These are phyloP conservation scores for Leptobrachium ailaonicum DNA, from an alignment of 2,113 vertebrate species.

Conservation along the genomic window DNA sequence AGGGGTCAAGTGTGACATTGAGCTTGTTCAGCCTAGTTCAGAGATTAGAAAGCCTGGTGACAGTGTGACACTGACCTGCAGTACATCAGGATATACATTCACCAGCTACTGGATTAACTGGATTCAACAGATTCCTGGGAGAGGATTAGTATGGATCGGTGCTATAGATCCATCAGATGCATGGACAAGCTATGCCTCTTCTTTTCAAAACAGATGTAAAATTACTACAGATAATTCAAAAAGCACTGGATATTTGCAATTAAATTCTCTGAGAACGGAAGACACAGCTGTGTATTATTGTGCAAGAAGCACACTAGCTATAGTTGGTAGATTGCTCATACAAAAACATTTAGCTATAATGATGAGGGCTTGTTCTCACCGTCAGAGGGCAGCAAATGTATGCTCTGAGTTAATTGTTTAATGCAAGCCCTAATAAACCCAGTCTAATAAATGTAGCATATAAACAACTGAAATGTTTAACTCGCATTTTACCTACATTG, in stretches of 20 bases:
- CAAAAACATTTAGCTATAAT: constrained; percentile 12
- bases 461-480: too few species aligned
- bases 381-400: too few species aligned
- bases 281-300: not conserved
- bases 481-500: too few species aligned
- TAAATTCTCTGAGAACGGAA: not conserved
- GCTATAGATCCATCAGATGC: constrained; percentile 55
- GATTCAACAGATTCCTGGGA: not conserved
- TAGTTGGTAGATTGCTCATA: not conserved
- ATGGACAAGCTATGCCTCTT: not conserved
- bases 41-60: constrained; percentile 24
- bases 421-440: too few species aligned
- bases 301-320: not conserved
- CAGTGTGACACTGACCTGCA: not conserved
- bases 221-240: constrained; percentile 32
- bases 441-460: too few species aligned
- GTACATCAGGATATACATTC: not conserved
- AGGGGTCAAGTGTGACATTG: constrained; percentile 19
- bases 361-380: too few species aligned
- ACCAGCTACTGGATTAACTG: not conserved
- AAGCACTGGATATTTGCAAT: not conserved
- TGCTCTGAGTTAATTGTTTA: too few species aligned
- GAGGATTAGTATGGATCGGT: not conserved
- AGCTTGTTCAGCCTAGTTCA: constrained; percentile 12
- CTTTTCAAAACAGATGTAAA: constrained; percentile 15